Conservation (phyloP, 2,113 vertebrate genomes). For the Hylia prasina region DNA sequence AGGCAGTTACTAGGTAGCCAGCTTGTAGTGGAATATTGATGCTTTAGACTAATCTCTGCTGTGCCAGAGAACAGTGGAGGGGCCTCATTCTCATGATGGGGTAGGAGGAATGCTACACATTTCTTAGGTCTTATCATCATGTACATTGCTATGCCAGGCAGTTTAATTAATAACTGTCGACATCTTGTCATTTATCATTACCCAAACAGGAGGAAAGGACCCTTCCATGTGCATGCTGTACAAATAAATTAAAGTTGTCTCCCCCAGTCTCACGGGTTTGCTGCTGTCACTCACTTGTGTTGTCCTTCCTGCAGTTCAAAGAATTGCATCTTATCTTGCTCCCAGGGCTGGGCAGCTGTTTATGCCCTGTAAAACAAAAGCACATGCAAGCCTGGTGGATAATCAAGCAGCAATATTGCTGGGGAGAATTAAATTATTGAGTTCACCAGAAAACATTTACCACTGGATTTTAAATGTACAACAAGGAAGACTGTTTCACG, state of each 20-base stretch:
- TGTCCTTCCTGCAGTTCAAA: background rate
- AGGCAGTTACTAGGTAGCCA: slow-evolving; percentile 67
- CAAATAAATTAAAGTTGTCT: slow-evolving; percentile 49
- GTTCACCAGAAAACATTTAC: background rate
- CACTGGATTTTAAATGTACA: background rate
- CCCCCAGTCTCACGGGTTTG: background rate
- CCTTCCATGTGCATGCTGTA: background rate
- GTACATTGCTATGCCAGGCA: slow-evolving; percentile 5
- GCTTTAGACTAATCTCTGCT: slow-evolving; percentile 35
- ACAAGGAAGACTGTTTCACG: background rate
- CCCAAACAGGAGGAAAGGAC: slow-evolving; percentile 33
- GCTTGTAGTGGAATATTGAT: background rate
- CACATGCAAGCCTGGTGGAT: background rate
- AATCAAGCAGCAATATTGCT: background rate
- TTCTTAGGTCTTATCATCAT: slow-evolving; percentile 26
- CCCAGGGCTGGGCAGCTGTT: background rate
- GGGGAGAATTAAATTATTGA: background rate
- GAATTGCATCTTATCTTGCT: background rate
- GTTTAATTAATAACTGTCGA: slow-evolving; percentile 75
- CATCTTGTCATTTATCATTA: slow-evolving; percentile 73
- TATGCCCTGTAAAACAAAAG: background rate
- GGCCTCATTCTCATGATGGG: slow-evolving; percentile 73
- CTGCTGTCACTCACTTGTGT: background rate
- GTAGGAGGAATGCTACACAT: slow-evolving; percentile 61
- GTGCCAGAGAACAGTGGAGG: slow-evolving; percentile 72